Evolutionary conservation across 2,888 invertebrate genomes (phyloP), one percentile per base, ranked within the genome.

Genomic region (Mimas tiliae): DNA sequence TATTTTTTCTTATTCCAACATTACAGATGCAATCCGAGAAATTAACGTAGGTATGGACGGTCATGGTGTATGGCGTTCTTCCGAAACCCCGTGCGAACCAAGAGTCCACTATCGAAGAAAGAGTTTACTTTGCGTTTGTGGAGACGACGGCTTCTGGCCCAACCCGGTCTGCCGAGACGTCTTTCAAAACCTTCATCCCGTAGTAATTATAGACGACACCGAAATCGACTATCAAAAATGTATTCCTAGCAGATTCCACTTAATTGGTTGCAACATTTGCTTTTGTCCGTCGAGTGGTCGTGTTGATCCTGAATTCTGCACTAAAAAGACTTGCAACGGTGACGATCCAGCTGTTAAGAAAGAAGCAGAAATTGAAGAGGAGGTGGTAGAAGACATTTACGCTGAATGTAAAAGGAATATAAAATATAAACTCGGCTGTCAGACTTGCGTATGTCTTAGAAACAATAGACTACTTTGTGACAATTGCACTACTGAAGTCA

Each of bases 351-450:
- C 73, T 4, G 38, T 75, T 11, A 63, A 66, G 6, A 68, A 68
- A 47, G 67, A 69, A 0, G 52, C 66, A 27, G 65, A 69, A 9
- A 66, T 65, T 19, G 64, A 70, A 1, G 74, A 72, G 1, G 65
- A 68, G 8, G 9, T 67, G 0, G 27, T 70, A 0, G 65, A 71
- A 12, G 90, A 89, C 70, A 69, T 90, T 0, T 92, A 90, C 58
- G 88, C 88, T 0, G 71, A 78, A 12, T 95, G 95, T 66, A 74
- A 80, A 19, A 78, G 85, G 0, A 83, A 87, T 53, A 82, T 82
- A 12, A 80, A 81, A 69, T 95, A 95, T 71, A 84, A 83, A 68
- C 71, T 94, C 11, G 94, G 94, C 33, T 95, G 95, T 74, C 94
- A 93, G 78, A 87, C 82, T 0, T 95, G 95, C 72, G 78, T 80